Evolutionary conservation across 30 jellyfish, hydroid and myxozoan species (phyloP).

Genomic region (Clytia hemisphaerica): DNA sequence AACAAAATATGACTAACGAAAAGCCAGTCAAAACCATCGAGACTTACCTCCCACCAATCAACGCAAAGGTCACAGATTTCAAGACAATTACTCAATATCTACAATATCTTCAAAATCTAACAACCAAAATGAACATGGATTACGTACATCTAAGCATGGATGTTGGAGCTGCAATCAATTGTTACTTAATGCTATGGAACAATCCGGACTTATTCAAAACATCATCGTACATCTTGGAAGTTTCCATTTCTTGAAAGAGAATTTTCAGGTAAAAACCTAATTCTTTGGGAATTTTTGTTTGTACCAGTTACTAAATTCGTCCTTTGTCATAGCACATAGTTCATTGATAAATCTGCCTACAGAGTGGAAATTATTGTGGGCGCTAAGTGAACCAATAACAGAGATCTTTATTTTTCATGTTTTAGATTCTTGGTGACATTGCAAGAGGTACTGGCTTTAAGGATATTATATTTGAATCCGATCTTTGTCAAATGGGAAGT

Average conservation of each 20-base stretch:
- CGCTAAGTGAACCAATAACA: no score
- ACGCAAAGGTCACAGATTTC: conserved; percentile 33
- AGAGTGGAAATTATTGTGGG: no score
- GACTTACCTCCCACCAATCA: conserved; percentile 40
- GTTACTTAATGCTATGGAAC: conserved; percentile 35
- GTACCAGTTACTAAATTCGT: no score
- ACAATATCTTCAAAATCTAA: background rate
- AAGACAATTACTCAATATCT: conserved; percentile 10
- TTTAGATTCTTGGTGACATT: no score
- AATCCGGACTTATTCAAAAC: conserved; percentile 26
- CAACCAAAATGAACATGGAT: conserved; percentile 20
- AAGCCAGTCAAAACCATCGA: conserved; percentile 1
- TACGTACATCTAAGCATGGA: conserved; percentile 30
- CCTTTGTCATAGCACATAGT: no score
- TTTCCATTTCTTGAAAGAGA: conserved; percentile 36
- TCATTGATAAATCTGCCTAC: no score
- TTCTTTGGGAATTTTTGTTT: no score
- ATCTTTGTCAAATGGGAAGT: background rate
- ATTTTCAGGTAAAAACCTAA: conserved; percentile 8
- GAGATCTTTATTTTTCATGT: background rate
- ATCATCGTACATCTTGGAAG: conserved; percentile 36
- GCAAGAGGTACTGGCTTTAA: background rate
- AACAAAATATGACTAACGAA: no score
- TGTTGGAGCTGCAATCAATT: conserved; percentile 41
- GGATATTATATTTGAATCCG: background rate